These are phyloP conservation scores for Megalops atlanticus DNA, from an alignment of 2,113 vertebrate species.

Conservation along the genomic window DNA sequence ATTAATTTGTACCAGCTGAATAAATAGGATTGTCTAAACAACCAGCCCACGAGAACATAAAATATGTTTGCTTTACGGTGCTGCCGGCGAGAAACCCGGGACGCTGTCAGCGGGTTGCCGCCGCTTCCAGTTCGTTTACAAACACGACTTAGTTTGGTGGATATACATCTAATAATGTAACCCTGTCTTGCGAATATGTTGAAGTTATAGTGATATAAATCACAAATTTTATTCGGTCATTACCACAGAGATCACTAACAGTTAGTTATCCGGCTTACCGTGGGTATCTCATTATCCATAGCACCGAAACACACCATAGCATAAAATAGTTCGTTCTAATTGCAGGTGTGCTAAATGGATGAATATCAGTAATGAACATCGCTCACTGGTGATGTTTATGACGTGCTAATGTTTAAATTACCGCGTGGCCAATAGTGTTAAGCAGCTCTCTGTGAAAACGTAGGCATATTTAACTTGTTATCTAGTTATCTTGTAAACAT, in stretches of 20 bases:
- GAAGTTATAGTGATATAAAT: too few relatives aligned
- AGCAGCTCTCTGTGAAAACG: neutral
- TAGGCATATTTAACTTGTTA: neutral
- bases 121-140: conserved; percentile 40
- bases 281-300: too few relatives aligned
- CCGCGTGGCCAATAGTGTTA: neutral
- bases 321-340: neutral
- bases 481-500: too few relatives aligned
- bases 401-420: neutral
- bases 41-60: conserved; percentile 34
- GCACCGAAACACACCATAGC: neutral
- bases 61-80: conserved; percentile 48
- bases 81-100: conserved; percentile 45
- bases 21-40: conserved; percentile 65
- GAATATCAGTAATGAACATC: neutral
- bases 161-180: conserved; percentile 46
- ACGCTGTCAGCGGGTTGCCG: conserved; percentile 35
- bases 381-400: neutral
- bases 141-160: conserved; percentile 57
- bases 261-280: too few relatives aligned
- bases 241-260: conserved; percentile 40
- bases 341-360: neutral
- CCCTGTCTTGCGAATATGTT: conserved; percentile 62
- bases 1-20: conserved; percentile 61
- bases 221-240: too few relatives aligned